Evolutionary conservation across 2,113 vertebrate genomes (phyloP).

Genomic region (Abramis brama): DNA sequence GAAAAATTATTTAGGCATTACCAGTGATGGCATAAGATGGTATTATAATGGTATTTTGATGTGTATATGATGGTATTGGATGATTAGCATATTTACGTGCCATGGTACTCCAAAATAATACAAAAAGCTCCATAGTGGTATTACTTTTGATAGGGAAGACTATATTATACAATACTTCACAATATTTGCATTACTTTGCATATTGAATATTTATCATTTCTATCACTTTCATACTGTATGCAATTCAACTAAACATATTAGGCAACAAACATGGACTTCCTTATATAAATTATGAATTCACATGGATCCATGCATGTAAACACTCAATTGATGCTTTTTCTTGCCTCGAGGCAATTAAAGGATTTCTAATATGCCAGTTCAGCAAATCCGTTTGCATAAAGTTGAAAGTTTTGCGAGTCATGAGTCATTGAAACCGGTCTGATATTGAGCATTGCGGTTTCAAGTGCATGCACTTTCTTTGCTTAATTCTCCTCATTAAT

Average conservation of each 20-base stretch:
- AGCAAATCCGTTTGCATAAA: not conserved
- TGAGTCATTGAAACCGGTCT: not conserved
- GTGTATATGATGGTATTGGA: not conserved
- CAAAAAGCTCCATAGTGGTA: not conserved
- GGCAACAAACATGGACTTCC: conserved; percentile 45
- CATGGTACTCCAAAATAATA: not conserved
- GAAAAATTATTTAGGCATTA: not conserved
- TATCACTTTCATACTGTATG: not conserved
- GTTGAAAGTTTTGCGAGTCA: not conserved
- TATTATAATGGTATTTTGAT: not conserved
- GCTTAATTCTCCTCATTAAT: conserved; percentile 30
- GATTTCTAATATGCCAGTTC: not conserved
- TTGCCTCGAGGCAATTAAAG: not conserved
- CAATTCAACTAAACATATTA: not conserved
- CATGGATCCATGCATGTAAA: not conserved
- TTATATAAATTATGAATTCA: not conserved
- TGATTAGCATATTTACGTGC: not conserved
- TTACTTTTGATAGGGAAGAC: not conserved
- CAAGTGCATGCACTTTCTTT: not conserved
- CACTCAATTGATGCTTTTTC: not conserved
- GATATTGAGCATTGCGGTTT: not conserved
- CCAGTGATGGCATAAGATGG: not conserved
- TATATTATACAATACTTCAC: not conserved
- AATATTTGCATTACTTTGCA: not conserved
- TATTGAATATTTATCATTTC: not conserved